Evolutionary conservation across 2,888 invertebrate species (phyloP), one percentile per base, ranked within the genome.

Genomic region (Hydraecia micacea): DNA sequence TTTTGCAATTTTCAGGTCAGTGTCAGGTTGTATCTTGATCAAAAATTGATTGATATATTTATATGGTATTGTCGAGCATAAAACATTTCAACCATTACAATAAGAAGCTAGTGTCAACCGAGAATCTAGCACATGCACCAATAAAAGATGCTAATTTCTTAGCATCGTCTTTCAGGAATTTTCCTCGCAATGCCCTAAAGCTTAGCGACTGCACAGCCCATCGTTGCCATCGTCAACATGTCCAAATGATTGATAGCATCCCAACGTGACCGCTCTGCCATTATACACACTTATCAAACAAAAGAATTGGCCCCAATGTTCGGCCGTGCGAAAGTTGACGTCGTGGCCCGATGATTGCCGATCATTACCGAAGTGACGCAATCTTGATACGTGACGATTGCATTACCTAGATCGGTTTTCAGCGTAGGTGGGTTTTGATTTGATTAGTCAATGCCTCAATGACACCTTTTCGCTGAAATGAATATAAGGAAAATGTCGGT

Each of bases 311-410:
- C 88, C 87, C 80, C 77, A 89, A 89, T 91, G 90, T 87, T 88
- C 81, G 89, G 88, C 87, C 92, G 91, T 92, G 92, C 92, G 92
- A 92, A 92, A 92, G 92, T 91, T 90, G 91, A 88, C 89, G 86
- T 71, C 83, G 87, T 74, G 67, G 66, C 75, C 79, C 88, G 86
- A 87, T 86, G 89, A 89, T 89, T 85, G 81, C 86, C 83, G 86
- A 86, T 82, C 72, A 85, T 88, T 75, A 82, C 73, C 79, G 84
- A 85, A 73, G 86, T 83, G 91, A 90, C 84, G 91, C 83, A 90
- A 88, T 77, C 76, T 58, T 8, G 42, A 75, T 74, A 80, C 87
- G 85, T 87, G 87, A 79, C 71, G 65, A 71, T 69, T 67, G 71
- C 65, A 83, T 75, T 84, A n/a, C n/a, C n/a, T n/a, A 75, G 75